These are phyloP conservation scores for Cygnus olor DNA, from an alignment of 2,797 vertebrate genomes.

Conservation along the genomic window DNA sequence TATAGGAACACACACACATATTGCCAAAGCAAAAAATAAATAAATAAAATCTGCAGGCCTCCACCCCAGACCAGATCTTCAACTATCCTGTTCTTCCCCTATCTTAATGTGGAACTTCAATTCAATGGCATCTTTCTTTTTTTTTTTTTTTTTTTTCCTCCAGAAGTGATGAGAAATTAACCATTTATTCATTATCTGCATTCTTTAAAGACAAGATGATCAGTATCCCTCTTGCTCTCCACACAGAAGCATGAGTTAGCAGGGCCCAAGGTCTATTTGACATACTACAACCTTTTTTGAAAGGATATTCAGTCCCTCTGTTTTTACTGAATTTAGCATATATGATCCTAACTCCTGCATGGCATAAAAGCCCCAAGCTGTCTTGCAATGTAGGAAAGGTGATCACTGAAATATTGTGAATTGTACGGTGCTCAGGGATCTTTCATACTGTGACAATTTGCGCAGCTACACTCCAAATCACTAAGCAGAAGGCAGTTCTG, in stretches of 20 bases:
- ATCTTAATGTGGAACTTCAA: background rate
- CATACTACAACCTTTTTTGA: background rate
- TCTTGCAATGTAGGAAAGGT: background rate
- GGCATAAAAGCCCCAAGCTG: background rate
- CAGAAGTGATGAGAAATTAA: background rate
- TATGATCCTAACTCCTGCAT: background rate
- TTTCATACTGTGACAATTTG: background rate
- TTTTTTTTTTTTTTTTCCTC: background rate
- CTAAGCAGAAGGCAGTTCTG: background rate
- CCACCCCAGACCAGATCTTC: background rate
- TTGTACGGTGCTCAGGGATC: background rate
- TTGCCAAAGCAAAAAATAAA: background rate
- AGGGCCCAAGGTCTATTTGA: background rate
- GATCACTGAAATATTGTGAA: background rate
- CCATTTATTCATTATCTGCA: background rate
- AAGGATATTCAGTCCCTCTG: background rate
- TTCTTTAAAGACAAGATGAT: background rate
- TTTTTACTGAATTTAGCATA: background rate
- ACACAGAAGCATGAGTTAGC: background rate
- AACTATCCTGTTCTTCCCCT: background rate
- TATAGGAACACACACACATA: background rate
- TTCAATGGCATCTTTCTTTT: background rate
- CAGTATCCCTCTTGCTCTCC: background rate
- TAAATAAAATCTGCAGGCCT: background rate
- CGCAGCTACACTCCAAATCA: background rate